Conservation (phyloP, 2,888 invertebrate species). For the Amphipoea oculea region DNA sequence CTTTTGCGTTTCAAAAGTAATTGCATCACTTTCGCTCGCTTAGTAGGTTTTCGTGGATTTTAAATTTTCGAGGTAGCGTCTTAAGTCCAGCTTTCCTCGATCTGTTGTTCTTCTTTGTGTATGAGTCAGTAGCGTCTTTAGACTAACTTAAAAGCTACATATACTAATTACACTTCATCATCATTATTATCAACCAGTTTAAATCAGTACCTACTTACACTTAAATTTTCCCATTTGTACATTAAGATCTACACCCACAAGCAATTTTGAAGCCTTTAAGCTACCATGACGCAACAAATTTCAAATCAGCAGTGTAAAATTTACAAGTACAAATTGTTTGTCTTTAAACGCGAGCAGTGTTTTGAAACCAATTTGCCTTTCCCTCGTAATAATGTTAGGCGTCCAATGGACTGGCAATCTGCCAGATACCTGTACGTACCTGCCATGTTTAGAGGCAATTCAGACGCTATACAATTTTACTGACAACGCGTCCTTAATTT, state of each 20-base stretch:
- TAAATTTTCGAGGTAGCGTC: too few relatives aligned
- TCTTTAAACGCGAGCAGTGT: constrained; percentile 45
- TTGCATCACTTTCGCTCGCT: too few relatives aligned
- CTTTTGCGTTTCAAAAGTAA: too few relatives aligned
- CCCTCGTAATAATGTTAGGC: constrained; percentile 55
- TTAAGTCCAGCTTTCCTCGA: too few relatives aligned
- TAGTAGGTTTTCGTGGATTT: too few relatives aligned
- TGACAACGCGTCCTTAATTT: constrained; percentile 43
- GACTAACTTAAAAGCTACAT: background rate
- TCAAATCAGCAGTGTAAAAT: constrained; percentile 6
- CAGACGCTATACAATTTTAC: constrained; percentile 52
- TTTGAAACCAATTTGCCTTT: constrained; percentile 62
- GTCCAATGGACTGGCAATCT: constrained; percentile 55
- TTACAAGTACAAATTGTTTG: constrained; percentile 45
- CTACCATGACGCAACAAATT: constrained; percentile 16
- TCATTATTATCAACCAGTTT: too few relatives aligned
- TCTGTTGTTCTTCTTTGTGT: background rate
- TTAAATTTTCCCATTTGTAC: background rate
- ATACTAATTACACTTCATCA: background rate
- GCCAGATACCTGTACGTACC: constrained; percentile 66
- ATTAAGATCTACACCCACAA: background rate
- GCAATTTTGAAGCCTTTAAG: background rate
- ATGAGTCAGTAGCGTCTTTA: background rate
- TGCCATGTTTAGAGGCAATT: constrained; percentile 54
- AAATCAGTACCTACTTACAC: too few relatives aligned